Evolutionary conservation across 2,888 invertebrate genomes (phyloP).

Genomic region (Ganaspis brasiliensis): DNA sequence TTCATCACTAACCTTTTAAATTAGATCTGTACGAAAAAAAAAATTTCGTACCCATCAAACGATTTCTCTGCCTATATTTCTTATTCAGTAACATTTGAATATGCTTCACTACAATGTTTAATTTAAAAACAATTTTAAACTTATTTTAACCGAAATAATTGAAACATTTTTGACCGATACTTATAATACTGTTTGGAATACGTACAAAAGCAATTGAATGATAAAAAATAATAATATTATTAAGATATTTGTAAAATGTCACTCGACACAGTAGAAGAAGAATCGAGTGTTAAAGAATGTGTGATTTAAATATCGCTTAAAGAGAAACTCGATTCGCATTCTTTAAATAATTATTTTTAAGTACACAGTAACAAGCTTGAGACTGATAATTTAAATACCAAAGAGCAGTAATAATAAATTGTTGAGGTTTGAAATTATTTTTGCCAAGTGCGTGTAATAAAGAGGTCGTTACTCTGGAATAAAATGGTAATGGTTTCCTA

Average conservation of each 20-base stretch:
- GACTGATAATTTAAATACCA: slow-evolving; percentile 10
- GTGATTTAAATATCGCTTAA: not conserved
- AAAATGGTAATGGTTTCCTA: slow-evolving; percentile 21
- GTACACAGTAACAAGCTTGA: not conserved
- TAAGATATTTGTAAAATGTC: no score
- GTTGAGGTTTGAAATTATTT: slow-evolving; percentile 1
- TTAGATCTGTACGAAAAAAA: slow-evolving; percentile 2
- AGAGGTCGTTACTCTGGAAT: slow-evolving; percentile 18
- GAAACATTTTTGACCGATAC: no score
- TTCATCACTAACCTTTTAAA: slow-evolving; percentile 15
- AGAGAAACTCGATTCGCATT: slow-evolving; percentile 5
- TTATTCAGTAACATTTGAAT: not conserved
- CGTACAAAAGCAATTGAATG: no score
- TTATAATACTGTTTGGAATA: no score
- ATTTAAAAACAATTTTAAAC: no score
- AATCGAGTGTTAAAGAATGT: no score
- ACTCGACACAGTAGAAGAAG: not conserved
- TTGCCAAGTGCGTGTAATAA: not conserved
- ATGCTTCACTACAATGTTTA: no score
- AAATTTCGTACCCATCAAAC: slow-evolving; percentile 3
- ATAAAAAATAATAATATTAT: no score
- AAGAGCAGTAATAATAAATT: slow-evolving; percentile 11
- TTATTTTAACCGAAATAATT: no score
- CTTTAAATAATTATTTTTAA: slow-evolving; percentile 4
- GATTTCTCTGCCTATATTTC: not conserved